phyloP scores from a whole-genome alignment of 1,140 invertebrate genomes.

The Leptinotarsa undecemlineata region DNA sequence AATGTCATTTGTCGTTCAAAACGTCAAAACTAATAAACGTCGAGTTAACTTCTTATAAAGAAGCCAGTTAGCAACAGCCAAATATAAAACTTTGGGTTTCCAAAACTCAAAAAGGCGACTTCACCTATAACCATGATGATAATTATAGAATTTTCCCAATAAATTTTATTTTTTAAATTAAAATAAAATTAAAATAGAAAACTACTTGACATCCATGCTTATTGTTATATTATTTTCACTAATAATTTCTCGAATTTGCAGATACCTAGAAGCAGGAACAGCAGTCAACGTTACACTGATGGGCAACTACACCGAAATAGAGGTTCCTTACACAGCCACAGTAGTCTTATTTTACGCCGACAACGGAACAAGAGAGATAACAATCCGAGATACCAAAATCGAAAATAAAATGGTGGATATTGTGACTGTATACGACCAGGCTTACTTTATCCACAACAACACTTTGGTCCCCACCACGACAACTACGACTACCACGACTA shows the following conservation, averaged over 20 bases:
- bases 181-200: too few relatives aligned
- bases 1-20: too few relatives aligned
- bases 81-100: too few relatives aligned
- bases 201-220: too few relatives aligned
- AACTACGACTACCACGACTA: constrained; percentile 72
- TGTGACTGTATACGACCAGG: constrained; percentile 67
- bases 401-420: constrained; percentile 71
- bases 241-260: not conserved
- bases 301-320: constrained; percentile 71
- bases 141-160: too few relatives aligned
- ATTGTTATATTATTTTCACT: too few relatives aligned
- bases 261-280: constrained; percentile 70
- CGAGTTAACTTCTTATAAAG: too few relatives aligned
- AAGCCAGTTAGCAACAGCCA: too few relatives aligned
- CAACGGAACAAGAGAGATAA: constrained; percentile 55
- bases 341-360: constrained; percentile 73
- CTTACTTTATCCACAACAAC: constrained; percentile 75
- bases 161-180: too few relatives aligned
- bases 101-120: too few relatives aligned
- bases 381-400: constrained; percentile 62
- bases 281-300: constrained; percentile 76
- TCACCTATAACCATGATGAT: too few relatives aligned
- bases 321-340: constrained; percentile 72
- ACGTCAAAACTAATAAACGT: too few relatives aligned
- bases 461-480: constrained; percentile 77